Conservation (phyloP, 2,888 invertebrate species). For the Alviniconcha strummeri region DNA sequence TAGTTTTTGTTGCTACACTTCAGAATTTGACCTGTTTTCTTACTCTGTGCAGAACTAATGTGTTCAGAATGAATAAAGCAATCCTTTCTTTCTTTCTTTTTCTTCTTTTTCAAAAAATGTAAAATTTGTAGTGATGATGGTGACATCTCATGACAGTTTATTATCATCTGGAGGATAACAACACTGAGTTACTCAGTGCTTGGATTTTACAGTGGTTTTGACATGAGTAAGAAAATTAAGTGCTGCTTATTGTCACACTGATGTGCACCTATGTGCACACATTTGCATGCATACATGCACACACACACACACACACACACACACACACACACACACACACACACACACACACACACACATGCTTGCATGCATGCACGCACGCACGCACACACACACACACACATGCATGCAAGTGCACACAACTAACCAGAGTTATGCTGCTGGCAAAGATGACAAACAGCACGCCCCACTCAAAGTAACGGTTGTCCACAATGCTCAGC, state of each 20-base stretch:
- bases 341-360: conserved; percentile 21
- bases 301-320: conserved; percentile 14
- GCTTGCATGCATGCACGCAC: not conserved
- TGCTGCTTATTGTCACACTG: not conserved
- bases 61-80: too few species aligned
- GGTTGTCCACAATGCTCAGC: conserved; percentile 80
- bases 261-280: not conserved
- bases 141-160: too few species aligned
- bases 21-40: too few species aligned
- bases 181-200: too few species aligned
- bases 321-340: conserved; percentile 12
- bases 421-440: conserved; percentile 85
- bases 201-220: too few species aligned
- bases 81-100: too few species aligned
- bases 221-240: too few species aligned
- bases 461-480: conserved; percentile 95
- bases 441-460: conserved; percentile 94
- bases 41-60: too few species aligned
- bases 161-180: too few species aligned
- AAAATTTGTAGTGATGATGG: too few species aligned
- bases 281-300: not conserved
- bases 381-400: not conserved
- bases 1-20: too few species aligned
- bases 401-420: not conserved
- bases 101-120: too few species aligned